Evolutionary conservation across 2,113 vertebrate genomes (phyloP).

Genomic region (Henicopernis longicauda): DNA sequence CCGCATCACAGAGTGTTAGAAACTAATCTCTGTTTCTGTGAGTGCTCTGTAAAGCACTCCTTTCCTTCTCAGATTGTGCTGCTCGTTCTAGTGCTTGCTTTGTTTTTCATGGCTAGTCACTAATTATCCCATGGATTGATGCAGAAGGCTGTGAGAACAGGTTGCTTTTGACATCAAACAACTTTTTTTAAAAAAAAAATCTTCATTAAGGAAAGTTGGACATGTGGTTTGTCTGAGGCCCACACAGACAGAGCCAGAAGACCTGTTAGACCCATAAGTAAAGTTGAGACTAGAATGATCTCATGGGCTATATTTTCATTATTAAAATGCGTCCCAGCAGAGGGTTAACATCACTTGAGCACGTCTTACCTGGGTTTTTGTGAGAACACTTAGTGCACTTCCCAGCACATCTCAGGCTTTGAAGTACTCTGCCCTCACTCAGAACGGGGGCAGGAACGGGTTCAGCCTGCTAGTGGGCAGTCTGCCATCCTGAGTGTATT

Average conservation of each 20-base stretch:
- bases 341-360: neutral
- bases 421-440: neutral
- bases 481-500: accelerated
- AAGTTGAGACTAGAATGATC: neutral
- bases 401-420: neutral
- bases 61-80: neutral
- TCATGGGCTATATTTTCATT: neutral
- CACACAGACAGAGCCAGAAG: neutral
- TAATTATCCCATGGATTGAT: neutral
- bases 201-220: neutral
- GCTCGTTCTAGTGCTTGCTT: neutral
- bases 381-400: neutral
- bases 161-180: neutral
- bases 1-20: neutral
- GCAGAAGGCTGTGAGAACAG: neutral
- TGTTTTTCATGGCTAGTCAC: neutral
- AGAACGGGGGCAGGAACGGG: neutral
- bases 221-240: neutral
- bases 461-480: neutral
- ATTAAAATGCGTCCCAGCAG: neutral
- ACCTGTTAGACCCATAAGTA: neutral
- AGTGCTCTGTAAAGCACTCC: neutral
- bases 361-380: neutral
- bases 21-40: neutral
- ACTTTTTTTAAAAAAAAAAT: neutral